Base-by-base conservation (phyloP, 2,113 vertebrate genomes). In the Okapia johnstoni region DNA sequence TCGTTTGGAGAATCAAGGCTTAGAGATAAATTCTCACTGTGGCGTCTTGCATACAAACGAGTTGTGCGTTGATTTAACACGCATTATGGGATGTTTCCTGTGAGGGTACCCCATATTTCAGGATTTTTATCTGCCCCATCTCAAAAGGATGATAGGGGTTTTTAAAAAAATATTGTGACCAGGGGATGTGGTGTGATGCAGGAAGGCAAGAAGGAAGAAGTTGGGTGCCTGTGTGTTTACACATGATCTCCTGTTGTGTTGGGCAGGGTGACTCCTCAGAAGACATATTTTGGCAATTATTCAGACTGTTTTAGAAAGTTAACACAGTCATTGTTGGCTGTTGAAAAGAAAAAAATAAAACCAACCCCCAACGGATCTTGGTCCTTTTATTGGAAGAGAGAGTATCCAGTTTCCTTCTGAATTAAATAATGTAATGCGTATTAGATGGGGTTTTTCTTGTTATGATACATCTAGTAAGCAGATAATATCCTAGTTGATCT, bases 381-480 rank as follows among this genome's bases (percentile, higher is more conserved):
- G 5, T 94, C 83, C 85, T 94, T 93, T 94, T 57, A 86, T 54
- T 92, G 70, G 52, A 93, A 93, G 15, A 66, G 26, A 94, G 50
- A 90, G 61, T 61, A 90, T 91, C 91, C 93, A 95, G 61, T 96
- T 94, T 93, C 93, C 94, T 87, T 97, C 58, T n/a, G 52, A 96
- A 85, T 97, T 96, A 94, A 92, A 73, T 92, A 92, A 81, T 52
- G 73, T 40, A 55, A 97, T 97, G 80, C 55, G 48, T 83, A 90
- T 87, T 90, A 90, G 30, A 83, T 85, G 55, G 6, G 17, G n/a
- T 66, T 66, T 70, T 66, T 85, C 91, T 97, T 85, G 90, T 95
- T 76, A 86, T 92, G 55, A 95, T 89, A 60, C 76, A 96, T 89
- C 54, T 66, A 81, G 77, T 52, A 84, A 81, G 25, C 48, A 84